Conservation (phyloP, 2,113 vertebrate genomes). For the Psephotus haematonotus region DNA sequence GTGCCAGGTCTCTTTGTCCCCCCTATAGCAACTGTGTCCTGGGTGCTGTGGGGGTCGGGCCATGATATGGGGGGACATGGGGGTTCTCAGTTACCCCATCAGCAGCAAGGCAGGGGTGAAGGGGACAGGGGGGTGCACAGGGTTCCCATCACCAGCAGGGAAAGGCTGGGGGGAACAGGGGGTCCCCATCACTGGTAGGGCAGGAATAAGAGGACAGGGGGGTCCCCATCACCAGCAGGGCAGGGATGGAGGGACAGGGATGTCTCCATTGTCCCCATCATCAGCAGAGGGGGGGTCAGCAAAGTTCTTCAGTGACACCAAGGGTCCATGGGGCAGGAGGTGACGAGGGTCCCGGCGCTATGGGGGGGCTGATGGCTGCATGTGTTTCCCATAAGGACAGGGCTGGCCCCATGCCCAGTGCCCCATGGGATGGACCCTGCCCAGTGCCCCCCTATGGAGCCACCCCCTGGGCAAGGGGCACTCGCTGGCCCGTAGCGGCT, state of each 20-base stretch:
- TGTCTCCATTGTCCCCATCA: background rate
- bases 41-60: too few relatives aligned
- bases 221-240: background rate
- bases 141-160: background rate
- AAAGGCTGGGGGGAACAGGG: background rate
- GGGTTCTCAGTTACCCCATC: background rate
- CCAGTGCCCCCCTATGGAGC: background rate
- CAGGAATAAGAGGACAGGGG: background rate
- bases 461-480: background rate
- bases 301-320: background rate
- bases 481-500: background rate
- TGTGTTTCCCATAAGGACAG: background rate
- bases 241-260: background rate
- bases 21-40: too few relatives aligned
- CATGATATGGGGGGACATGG: too few relatives aligned
- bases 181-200: rapidly evolving
- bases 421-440: background rate
- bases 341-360: background rate
- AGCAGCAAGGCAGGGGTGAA: background rate
- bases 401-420: background rate
- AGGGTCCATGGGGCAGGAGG: background rate
- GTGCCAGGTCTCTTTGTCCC: too few relatives aligned
- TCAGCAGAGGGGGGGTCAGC: background rate
- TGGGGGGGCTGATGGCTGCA: background rate
- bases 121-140: rapidly evolving